Percentiles rank a stretch among this genome's conserved stretches.
Evolutionary conservation across 2,797 vertebrate genomes (phyloP).

Genomic region (Danio tinwini): DNA sequence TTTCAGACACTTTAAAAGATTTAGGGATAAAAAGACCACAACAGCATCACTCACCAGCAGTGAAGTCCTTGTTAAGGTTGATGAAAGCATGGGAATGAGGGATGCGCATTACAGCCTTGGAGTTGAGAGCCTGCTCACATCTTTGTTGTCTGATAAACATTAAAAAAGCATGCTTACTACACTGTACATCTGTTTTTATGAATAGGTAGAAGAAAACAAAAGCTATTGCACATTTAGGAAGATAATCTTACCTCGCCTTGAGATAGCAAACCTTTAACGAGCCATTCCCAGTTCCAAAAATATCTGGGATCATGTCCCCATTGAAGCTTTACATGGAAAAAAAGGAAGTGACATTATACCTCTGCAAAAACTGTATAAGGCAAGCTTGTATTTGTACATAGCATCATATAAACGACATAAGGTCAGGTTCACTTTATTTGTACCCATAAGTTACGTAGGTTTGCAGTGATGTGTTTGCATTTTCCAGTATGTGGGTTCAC

Average conservation of each 20-base stretch:
- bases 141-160: constrained; percentile 72
- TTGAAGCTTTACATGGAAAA: constrained; percentile 84
- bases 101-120: constrained; percentile 73
- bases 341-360: background rate
- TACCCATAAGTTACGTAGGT: too few species aligned
- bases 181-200: background rate
- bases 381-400: background rate
- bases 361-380: background rate
- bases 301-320: constrained; percentile 94
- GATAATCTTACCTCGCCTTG: constrained; percentile 78
- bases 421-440: too few species aligned
- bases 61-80: constrained; percentile 93
- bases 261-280: constrained; percentile 81
- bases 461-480: too few species aligned
- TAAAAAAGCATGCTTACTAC: background rate
- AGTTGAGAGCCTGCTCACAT: constrained; percentile 77
- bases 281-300: constrained; percentile 83
- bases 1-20: background rate
- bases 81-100: constrained; percentile 97
- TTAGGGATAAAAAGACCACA: background rate
- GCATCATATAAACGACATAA: too few species aligned
- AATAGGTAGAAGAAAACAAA: background rate
- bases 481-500: too few species aligned
- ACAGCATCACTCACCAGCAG: constrained; percentile 84
- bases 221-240: background rate